phyloP scores from a whole-genome alignment of 2,888 invertebrate genomes.

The Alitta virens region DNA sequence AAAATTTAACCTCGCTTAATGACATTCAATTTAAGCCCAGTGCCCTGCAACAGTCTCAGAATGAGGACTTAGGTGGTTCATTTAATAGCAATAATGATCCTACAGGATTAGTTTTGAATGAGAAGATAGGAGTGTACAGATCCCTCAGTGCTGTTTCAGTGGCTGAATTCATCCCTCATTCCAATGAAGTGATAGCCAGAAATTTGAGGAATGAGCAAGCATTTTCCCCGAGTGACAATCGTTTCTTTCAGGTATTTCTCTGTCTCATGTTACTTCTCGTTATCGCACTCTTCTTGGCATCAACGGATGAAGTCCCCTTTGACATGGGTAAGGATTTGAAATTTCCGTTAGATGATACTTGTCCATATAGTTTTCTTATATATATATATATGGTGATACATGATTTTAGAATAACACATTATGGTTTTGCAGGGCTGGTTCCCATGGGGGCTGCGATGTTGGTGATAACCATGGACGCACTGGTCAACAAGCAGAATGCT shows the following conservation, averaged over 20 bases:
- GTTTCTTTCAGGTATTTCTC: constrained; percentile 20
- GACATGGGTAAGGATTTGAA: constrained; percentile 30
- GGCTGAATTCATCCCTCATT: constrained; percentile 12
- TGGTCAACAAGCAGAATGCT: constrained; percentile 22
- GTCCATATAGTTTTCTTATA: too few relatives aligned
- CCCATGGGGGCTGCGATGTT: constrained; percentile 29
- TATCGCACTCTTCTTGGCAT: constrained; percentile 23
- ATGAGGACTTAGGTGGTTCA: background rate
- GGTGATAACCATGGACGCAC: constrained; percentile 24
- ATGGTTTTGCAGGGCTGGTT: constrained; percentile 27
- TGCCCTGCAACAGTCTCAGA: constrained; percentile 9
- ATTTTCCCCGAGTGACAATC: constrained; percentile 14
- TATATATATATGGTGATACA: too few relatives aligned
- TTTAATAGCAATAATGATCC: background rate
- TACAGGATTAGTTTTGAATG: constrained; percentile 3
- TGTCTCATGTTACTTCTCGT: constrained; percentile 16
- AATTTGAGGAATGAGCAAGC: constrained; percentile 6
- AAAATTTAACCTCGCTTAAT: background rate
- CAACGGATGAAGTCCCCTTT: constrained; percentile 21
- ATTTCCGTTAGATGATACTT: too few relatives aligned
- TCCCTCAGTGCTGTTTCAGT: constrained; percentile 16
- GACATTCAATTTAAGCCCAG: constrained; percentile 15
- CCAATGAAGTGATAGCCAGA: background rate
- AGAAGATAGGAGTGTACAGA: constrained; percentile 11
- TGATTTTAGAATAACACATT: too few relatives aligned